Evolutionary conservation across 2,888 invertebrate genomes (phyloP).

Genomic region (Drosophila nigritarsus): DNA sequence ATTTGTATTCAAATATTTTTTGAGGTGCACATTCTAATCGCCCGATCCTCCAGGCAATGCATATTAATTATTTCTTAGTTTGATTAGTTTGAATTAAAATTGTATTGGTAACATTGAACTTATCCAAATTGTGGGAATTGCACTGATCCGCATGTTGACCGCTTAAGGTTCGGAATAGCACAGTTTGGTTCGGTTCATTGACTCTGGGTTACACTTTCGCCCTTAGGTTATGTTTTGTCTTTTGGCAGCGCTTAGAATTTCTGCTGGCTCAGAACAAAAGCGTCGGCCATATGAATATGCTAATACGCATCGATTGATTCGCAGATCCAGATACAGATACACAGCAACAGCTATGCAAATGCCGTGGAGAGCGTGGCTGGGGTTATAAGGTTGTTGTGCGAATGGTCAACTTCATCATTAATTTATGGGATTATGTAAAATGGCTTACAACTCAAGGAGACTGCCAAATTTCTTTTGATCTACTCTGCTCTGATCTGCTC

Average conservation of each 20-base stretch:
- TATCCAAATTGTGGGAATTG: not conserved
- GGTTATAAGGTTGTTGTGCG: conserved; percentile 53
- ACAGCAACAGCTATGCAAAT: conserved; percentile 52
- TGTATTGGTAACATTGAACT: not conserved
- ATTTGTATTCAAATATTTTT: not conserved
- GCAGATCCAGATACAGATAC: conserved; percentile 37
- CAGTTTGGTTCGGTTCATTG: conserved; percentile 56
- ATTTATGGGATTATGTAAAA: conserved; percentile 75
- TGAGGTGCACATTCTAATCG: not conserved
- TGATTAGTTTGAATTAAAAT: not conserved
- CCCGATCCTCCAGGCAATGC: not conserved
- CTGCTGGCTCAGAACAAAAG: conserved; percentile 35
- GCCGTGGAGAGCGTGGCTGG: conserved; percentile 1
- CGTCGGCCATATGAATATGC: conserved; percentile 62
- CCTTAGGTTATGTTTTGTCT: conserved; percentile 40
- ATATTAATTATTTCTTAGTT: not conserved
- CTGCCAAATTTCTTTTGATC: conserved; percentile 10
- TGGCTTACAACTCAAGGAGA: conserved; percentile 50
- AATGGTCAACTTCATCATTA: conserved; percentile 57
- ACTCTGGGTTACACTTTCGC: conserved; percentile 68
- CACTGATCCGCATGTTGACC: not conserved
- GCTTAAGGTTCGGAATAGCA: conserved; percentile 1
- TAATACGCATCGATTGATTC: conserved; percentile 52
- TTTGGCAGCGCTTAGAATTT: conserved; percentile 9
- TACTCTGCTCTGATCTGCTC: conserved; percentile 4